phyloP scores from a whole-genome alignment of 2,113 vertebrate genomes.

The Dinomys branickii region DNA sequence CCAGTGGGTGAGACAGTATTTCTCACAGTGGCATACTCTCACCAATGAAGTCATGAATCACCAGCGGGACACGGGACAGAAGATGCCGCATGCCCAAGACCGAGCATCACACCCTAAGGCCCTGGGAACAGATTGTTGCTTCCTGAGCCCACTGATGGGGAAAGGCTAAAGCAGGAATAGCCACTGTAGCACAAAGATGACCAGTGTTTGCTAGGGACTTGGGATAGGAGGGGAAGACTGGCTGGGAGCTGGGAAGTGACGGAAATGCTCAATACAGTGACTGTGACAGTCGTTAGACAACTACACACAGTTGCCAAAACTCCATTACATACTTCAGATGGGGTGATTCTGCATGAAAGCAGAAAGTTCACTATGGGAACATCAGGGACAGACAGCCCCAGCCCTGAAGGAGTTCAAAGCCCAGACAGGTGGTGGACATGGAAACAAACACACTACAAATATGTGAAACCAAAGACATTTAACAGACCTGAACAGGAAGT shows the following conservation, averaged over 20 bases:
- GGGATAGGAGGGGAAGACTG: neutral
- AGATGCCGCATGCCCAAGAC: neutral
- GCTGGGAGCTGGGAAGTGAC: neutral
- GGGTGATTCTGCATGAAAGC: neutral
- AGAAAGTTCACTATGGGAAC: neutral
- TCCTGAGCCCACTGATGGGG: neutral
- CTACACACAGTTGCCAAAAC: neutral
- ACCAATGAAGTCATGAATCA: neutral
- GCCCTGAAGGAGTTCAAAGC: neutral
- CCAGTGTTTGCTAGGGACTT: neutral
- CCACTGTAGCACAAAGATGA: neutral
- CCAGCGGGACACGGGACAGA: neutral
- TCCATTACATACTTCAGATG: neutral
- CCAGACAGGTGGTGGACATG: neutral
- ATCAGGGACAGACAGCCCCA: neutral
- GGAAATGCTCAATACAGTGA: neutral
- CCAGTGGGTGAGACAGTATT: neutral
- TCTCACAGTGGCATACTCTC: neutral
- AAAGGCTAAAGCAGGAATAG: neutral
- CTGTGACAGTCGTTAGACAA: neutral
- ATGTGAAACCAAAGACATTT: neutral
- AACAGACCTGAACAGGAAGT: neutral
- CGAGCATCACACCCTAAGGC: accelerated
- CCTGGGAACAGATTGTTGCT: neutral
- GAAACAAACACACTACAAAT: neutral